Evolutionary conservation across 2,113 vertebrate species (phyloP), one percentile per base, ranked within the genome.

Genomic region (Siniperca knerii): DNA sequence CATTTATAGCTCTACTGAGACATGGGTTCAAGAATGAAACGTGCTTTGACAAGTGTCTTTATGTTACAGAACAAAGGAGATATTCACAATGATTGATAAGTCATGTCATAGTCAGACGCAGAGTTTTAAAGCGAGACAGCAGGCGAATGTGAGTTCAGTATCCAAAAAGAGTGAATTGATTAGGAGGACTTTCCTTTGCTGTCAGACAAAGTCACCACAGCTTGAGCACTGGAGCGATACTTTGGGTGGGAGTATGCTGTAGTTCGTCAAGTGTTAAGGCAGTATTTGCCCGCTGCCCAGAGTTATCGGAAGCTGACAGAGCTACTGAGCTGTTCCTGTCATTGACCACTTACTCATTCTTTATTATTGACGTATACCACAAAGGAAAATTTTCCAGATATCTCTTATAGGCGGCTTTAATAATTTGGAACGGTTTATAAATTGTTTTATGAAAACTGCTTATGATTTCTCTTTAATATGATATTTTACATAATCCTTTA

Each of bases 1-100:
- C 92, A 93, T 94, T 94, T 91, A 92, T 90, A 93, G 81, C 80
- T 84, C 72, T 25, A 50, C 87, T 70, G 84, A 93, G 85, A 89
- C 76, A 68, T 66, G 57, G 87, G 81, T 91, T 88, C 85, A 85
- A 87, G 87, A 88, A 90, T 86, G 81, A 90, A 92, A 86, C 82
- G 85, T 73, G 76, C 79, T 81, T 79, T 78, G 65, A 85, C 77
- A 67, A 86, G 65, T 70, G 72, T 75, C 86, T 87, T 83, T 81
- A 71, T 91, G 61, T 44, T 65, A 55, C 82, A 69, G 71, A 89
- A 89, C 84, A 89, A 87, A 90, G 55, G 58, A 89, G 81, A 86
- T 91, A 84, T 83, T 91, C 72, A 58, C 72, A 33, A 33, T 87
- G 85, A 90, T 81, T 87, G 88, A 92, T 91, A 90, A 87, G 65